Evolutionary conservation across 1,140 invertebrate species (phyloP).

Genomic region (Tribolium madens): DNA sequence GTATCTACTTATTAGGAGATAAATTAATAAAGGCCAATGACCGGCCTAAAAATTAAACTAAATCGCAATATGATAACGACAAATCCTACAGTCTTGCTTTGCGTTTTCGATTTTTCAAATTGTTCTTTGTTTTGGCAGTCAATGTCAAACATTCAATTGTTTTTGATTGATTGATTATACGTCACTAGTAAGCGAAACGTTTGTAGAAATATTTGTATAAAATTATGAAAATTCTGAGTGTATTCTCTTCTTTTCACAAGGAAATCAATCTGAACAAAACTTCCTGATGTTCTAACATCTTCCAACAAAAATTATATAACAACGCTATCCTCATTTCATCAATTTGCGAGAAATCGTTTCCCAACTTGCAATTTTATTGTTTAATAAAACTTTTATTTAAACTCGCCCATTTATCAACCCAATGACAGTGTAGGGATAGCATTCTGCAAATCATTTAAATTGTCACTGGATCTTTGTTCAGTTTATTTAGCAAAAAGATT

Average conservation of each 20-base stretch:
- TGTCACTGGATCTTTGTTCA: not conserved
- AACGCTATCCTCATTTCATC: not conserved
- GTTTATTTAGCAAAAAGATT: not conserved
- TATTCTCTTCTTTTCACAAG: not conserved
- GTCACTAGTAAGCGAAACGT: not conserved
- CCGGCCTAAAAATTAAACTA: not conserved
- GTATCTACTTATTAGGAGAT: not conserved
- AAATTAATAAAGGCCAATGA: not conserved
- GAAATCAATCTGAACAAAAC: not conserved
- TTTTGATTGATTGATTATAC: slow-evolving; percentile 30
- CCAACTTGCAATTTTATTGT: too few species aligned
- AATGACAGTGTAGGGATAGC: too few species aligned
- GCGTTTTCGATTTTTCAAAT: not conserved
- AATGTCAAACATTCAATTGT: slow-evolving; percentile 20
- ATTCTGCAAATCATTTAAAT: not conserved
- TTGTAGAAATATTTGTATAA: slow-evolving; percentile 1
- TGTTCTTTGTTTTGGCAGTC: slow-evolving; percentile 14
- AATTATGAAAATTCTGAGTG: not conserved
- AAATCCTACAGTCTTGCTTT: not conserved
- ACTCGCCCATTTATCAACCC: too few species aligned
- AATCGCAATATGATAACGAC: not conserved
- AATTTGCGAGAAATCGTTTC: not conserved
- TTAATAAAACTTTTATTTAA: too few species aligned
- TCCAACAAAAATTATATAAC: not conserved
- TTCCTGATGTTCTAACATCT: not conserved